Conservation (phyloP, 2,113 vertebrate genomes). For the Phrynocephalus versicolor region DNA sequence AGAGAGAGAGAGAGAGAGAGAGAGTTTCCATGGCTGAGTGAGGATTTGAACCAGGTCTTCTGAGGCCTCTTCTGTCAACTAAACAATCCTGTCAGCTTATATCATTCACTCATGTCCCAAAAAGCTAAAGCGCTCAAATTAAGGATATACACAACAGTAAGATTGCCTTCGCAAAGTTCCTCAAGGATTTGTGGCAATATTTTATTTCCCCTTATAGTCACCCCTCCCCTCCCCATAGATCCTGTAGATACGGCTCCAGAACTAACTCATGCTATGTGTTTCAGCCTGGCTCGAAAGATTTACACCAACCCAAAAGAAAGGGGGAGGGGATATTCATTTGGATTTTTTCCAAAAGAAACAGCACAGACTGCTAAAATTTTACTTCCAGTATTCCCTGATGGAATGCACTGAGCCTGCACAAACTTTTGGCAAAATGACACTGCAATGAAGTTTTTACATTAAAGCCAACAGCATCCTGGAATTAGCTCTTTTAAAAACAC, state of each 20-base stretch:
- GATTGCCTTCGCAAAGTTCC: neutral
- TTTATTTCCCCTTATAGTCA: neutral
- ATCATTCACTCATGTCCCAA: neutral
- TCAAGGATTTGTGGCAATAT: neutral
- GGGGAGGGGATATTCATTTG: neutral
- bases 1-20: too few species aligned
- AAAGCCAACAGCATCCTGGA: neutral
- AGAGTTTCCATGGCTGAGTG: too few species aligned
- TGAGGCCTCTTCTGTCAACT: too few species aligned
- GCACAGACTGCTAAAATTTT: constrained; percentile 15
- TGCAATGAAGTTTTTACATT: neutral
- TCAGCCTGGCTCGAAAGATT: constrained; percentile 1
- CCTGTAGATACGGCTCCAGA: neutral
- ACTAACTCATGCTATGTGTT: neutral
- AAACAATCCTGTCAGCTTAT: too few species aligned
- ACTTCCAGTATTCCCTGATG: constrained; percentile 20
- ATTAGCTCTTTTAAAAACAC: neutral
- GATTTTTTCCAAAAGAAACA: constrained; percentile 27
- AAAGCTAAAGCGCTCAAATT: neutral
- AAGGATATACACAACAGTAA: neutral
- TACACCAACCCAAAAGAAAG: neutral
- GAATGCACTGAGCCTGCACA: constrained; percentile 19
- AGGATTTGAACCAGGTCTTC: too few species aligned
- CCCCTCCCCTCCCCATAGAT: neutral
- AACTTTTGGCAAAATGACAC: constrained; percentile 21